Conservation (phyloP, 2,888 invertebrate species). For the Drepana falcataria region DNA sequence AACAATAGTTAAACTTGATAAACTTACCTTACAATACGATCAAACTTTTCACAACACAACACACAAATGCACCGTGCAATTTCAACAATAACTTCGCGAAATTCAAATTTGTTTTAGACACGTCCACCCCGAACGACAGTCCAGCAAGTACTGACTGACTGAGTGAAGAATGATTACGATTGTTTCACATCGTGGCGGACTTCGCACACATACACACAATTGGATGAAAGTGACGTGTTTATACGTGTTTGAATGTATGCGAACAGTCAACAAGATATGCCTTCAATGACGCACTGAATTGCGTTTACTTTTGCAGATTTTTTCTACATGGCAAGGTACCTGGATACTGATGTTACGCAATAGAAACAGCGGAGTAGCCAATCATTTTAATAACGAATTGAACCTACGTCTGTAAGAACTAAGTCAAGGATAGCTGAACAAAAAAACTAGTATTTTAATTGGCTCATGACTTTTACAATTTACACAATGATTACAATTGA, state of each 20-base stretch:
- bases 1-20: constrained; percentile 17
- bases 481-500: too few relatives aligned
- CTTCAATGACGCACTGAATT: constrained; percentile 39
- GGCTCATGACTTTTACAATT: too few relatives aligned
- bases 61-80: constrained; percentile 42
- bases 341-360: not conserved
- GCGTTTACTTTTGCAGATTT: constrained; percentile 17
- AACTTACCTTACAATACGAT: constrained; percentile 54
- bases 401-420: too few relatives aligned
- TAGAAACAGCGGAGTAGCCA: too few relatives aligned
- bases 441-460: too few relatives aligned
- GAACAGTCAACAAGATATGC: constrained; percentile 21
- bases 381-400: not conserved
- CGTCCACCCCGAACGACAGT: constrained; percentile 36
- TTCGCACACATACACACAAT: constrained; percentile 30
- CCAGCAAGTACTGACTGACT: constrained; percentile 47
- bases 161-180: constrained; percentile 15
- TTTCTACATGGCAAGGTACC: not conserved
- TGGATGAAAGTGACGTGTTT: constrained; percentile 46
- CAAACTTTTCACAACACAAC: constrained; percentile 51
- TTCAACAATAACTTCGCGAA: constrained; percentile 25
- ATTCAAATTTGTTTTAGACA: constrained; percentile 15
- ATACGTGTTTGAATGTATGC: constrained; percentile 32
- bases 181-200: constrained; percentile 35
- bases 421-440: too few relatives aligned